Evolutionary conservation across 2,888 invertebrate genomes (phyloP).

Genomic region (Geotrupes spiniger): DNA sequence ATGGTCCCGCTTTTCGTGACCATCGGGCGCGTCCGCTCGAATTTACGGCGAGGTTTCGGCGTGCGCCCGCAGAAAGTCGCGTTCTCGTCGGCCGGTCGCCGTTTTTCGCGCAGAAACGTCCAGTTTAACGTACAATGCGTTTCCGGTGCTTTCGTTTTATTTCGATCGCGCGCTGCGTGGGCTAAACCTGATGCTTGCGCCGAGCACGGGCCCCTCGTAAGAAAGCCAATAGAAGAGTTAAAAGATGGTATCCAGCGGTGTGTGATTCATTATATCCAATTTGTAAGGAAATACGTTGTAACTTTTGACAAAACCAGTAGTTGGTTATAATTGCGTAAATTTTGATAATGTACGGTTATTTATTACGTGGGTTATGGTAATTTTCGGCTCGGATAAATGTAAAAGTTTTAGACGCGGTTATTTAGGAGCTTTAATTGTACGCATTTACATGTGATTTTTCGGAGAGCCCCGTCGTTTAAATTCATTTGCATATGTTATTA

Average conservation of each 20-base stretch:
- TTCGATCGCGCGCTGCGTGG: slow-evolving; percentile 39
- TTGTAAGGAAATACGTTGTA: slow-evolving; percentile 27
- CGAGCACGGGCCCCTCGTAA: slow-evolving; percentile 39
- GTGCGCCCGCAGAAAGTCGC: neutral
- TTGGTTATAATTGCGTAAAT: slow-evolving; percentile 19
- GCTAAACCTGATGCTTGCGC: slow-evolving; percentile 38
- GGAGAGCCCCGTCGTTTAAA: too few species aligned
- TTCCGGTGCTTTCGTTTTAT: slow-evolving; percentile 44
- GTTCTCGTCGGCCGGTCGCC: slow-evolving; percentile 18
- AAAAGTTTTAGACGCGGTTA: neutral
- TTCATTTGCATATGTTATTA: too few species aligned
- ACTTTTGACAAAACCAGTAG: slow-evolving; percentile 19
- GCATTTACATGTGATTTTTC: neutral
- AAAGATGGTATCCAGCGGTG: slow-evolving; percentile 33
- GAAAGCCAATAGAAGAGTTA: slow-evolving; percentile 27
- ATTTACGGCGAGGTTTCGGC: slow-evolving; percentile 8
- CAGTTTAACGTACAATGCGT: slow-evolving; percentile 30
- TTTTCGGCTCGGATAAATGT: neutral
- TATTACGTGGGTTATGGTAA: neutral
- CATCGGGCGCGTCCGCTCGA: slow-evolving; percentile 14
- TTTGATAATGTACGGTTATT: slow-evolving; percentile 11
- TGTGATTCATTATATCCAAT: slow-evolving; percentile 34
- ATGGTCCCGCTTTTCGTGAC: slow-evolving; percentile 24
- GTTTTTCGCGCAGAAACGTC: slow-evolving; percentile 22
- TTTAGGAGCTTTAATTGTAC: neutral